Percentiles rank a stretch among this genome's conserved stretches.
These are phyloP conservation scores for Enteromius mattozi DNA, from an alignment of 2,797 vertebrate genomes.

Conservation along the genomic window DNA sequence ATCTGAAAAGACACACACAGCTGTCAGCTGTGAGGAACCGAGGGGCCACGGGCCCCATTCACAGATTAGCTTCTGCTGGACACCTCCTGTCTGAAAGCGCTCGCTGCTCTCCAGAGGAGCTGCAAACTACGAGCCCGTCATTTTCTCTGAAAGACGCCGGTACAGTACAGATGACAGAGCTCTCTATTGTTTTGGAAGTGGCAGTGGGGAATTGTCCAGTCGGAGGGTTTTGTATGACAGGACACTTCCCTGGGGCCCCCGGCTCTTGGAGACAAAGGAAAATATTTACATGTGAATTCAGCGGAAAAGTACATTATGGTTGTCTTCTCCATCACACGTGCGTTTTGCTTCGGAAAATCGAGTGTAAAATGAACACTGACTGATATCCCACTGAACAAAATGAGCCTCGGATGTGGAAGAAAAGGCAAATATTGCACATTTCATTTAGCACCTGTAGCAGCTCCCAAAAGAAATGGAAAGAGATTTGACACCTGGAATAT, in stretches of 20 bases:
- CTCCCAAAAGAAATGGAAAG: slow-evolving; percentile 1
- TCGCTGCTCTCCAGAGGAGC: slow-evolving; percentile 65
- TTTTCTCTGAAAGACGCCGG: slow-evolving; percentile 30
- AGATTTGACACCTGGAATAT: not conserved
- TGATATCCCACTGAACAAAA: slow-evolving; percentile 23
- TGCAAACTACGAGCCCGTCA: slow-evolving; percentile 38
- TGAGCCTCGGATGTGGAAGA: slow-evolving; percentile 12
- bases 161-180: slow-evolving; percentile 46
- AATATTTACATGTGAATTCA: slow-evolving; percentile 66
- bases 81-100: slow-evolving; percentile 56
- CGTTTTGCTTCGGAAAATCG: slow-evolving; percentile 32
- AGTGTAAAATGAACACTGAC: slow-evolving; percentile 42
- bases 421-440: slow-evolving; percentile 19
- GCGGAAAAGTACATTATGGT: slow-evolving; percentile 52
- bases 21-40: slow-evolving; percentile 71
- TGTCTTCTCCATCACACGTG: slow-evolving; percentile 41
- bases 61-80: slow-evolving; percentile 64
- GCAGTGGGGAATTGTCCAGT: slow-evolving; percentile 55
- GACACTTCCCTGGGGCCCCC: slow-evolving; percentile 57
- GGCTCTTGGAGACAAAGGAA: slow-evolving; percentile 55
- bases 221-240: slow-evolving; percentile 57
- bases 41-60: slow-evolving; percentile 69
- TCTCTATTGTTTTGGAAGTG: slow-evolving; percentile 58
- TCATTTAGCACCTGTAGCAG: not conserved
- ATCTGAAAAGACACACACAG: slow-evolving; percentile 71